Evolutionary conservation across 2,888 invertebrate genomes (phyloP).

Genomic region (Parnassius mnemosyne): DNA sequence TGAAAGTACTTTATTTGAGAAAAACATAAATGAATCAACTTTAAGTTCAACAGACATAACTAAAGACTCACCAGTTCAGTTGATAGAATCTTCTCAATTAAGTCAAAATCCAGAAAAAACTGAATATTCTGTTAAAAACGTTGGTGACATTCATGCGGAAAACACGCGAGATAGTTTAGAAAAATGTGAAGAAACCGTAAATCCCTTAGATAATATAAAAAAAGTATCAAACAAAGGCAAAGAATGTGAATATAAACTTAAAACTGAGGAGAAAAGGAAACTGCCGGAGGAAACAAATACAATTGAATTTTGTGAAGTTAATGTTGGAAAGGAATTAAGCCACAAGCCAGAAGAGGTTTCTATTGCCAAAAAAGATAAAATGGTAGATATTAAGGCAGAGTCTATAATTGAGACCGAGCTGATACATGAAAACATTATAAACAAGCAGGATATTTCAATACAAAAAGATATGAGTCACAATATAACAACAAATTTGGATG

Average conservation of each 20-base stretch:
- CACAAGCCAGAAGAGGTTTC: background rate
- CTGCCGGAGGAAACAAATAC: too few species aligned
- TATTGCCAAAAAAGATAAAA: background rate
- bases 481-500: background rate
- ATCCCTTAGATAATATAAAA: slow-evolving; percentile 1
- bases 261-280: too few species aligned
- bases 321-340: too few species aligned
- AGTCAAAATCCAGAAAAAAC: background rate
- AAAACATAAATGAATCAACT: slow-evolving; percentile 5
- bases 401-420: too few species aligned
- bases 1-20: background rate
- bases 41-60: background rate
- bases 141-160: background rate
- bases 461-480: background rate
- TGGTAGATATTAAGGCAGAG: too few species aligned
- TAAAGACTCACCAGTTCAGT: slow-evolving; percentile 1
- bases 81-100: background rate
- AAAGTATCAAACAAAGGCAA: too few species aligned
- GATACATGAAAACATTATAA: background rate
- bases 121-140: background rate
- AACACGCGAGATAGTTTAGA: background rate
- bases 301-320: too few species aligned
- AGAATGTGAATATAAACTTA: too few species aligned
- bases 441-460: background rate
- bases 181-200: background rate